Conservation (phyloP, 2,113 vertebrate species). For the Anarrhichthys ocellatus region DNA sequence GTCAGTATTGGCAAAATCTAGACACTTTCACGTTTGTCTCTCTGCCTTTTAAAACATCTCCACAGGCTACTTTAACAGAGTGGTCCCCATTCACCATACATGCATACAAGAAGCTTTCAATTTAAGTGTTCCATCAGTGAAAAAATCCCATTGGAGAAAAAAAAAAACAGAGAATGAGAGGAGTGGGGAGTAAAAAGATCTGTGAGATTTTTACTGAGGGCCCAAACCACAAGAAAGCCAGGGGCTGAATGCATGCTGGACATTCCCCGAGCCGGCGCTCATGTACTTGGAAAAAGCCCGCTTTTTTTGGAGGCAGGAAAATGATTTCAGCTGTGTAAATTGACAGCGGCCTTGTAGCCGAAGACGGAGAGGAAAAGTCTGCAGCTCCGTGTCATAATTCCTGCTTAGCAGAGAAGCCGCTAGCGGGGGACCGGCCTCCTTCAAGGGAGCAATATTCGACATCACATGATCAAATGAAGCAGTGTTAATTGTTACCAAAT, state of each 20-base stretch:
- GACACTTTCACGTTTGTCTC: background rate
- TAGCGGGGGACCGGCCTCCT: constrained; percentile 33
- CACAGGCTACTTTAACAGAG: constrained; percentile 39
- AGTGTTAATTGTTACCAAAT: constrained; percentile 76
- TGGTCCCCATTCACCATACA: constrained; percentile 20
- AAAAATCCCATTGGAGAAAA: constrained; percentile 35
- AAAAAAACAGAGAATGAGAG: constrained; percentile 53
- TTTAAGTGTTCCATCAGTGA: constrained; percentile 55
- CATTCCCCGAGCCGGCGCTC: constrained; percentile 62
- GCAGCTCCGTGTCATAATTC: constrained; percentile 68
- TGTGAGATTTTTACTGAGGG: constrained; percentile 78
- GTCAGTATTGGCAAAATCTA: background rate
- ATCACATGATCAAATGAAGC: constrained; percentile 67
- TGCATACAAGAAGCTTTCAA: constrained; percentile 71
- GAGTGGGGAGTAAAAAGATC: constrained; percentile 67
- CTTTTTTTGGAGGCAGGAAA: constrained; percentile 75
- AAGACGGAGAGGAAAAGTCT: constrained; percentile 67
- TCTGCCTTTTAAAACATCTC: constrained; percentile 2
- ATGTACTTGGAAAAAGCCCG: constrained; percentile 59
- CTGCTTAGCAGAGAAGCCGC: constrained; percentile 56
- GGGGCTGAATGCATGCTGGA: constrained; percentile 70
- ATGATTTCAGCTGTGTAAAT: constrained; percentile 83
- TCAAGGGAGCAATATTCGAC: constrained; percentile 41
- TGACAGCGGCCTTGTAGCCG: constrained; percentile 79
- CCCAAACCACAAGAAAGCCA: constrained; percentile 78